Base-by-base conservation (phyloP, 2,888 invertebrate species). In the Hoplodrina blanda region DNA sequence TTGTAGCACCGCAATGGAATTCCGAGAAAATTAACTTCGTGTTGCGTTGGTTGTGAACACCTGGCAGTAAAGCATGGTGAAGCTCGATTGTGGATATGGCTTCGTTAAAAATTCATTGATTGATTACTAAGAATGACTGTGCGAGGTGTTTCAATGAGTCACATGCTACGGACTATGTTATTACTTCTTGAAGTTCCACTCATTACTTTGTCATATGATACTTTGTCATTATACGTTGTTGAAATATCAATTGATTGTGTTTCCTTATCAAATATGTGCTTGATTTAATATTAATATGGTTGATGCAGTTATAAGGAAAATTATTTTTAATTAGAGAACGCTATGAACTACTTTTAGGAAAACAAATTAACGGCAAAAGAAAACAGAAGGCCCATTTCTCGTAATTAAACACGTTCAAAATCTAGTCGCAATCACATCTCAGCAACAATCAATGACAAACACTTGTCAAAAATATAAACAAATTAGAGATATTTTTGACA, bases 71-170 rank as follows among this genome's bases (percentile, higher is more conserved):
- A 65, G 55, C 59, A 49, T 50, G 55, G 56, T 30, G 44, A 44
- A 49, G 33, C 55, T 44, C 52, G 73, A 11, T 37, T 53, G 11
- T 50, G n/a, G 15, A 46, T 55, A 44, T 33, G 55, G 63, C 20
- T 72, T 66, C 49, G 78, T 72, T 72, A 53, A 78, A 65, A 11
- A 66, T 82, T 60, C 46, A 78, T 63, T 46, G 50, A 50, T 63
- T 41, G 52, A 65, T 56, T 60, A 30, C 59, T 62, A 54, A 56
- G 49, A 30, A 50, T 59, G 44, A 65, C 49, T 10, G 15, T 46
- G 25, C 25, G 30, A 56, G 55, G 57, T 57, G 37, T 71, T 76
- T 11, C 20, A 5, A 13, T 57, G 30, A 57, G 17, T 69, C 41
- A 49, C 13, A n/a, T 17, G 25, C 44, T 30, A 49, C 15, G 17